Evolutionary conservation across 2,113 vertebrate genomes (phyloP), one percentile per base, ranked within the genome.

Genomic region (Burhinus oedicnemus): DNA sequence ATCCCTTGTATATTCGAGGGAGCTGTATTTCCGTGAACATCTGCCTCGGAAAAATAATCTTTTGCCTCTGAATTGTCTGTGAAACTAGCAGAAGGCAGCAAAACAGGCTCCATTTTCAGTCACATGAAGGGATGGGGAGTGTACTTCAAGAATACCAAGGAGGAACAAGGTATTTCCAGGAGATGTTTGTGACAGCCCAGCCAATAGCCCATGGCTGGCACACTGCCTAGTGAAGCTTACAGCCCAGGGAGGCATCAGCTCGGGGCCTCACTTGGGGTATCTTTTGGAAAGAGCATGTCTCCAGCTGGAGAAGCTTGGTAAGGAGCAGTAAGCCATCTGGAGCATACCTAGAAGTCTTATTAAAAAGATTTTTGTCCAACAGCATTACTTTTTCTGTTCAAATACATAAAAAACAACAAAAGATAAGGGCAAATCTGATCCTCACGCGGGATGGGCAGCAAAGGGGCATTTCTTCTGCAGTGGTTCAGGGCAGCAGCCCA

Each of bases 31-130:
- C 52, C 36, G 20, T 25, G 4, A 75, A 78, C 25, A 12, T 42
- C 64, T 92, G 25, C 18, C 38, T 81, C 66, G 55, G 60, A 96
- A 93, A 74, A 93, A 45, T 19, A 36, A n/a, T 25, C 5, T 40
- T 64, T 82, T 69, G 5, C 15, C 32, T 62, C n/a, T 74, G n/a
- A 62, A 54, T 66, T 80, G 15, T 30, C 66, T 79, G 17, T 77
- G 34, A 85, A 86, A 80, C 51, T n/a, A 86, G 55, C 15, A 93
- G 68, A 89, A 89, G 52, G 36, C 38, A 91, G 75, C 21, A 90
- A 71, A 68, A 42, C 36, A 57, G 51, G 14, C 60, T 92, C 12
- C 15, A 26, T 64, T 89, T 92, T 40, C 52, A 74, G n/a, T 60
- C 38, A 47, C 14, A 15, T 30, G 51, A 66, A 7, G 32, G 32